A percentile compares a stretch with the other conserved stretches of the same genome.
phyloP scores from a whole-genome alignment of 2,888 invertebrate species.

The Dinocampus coccinellae region DNA sequence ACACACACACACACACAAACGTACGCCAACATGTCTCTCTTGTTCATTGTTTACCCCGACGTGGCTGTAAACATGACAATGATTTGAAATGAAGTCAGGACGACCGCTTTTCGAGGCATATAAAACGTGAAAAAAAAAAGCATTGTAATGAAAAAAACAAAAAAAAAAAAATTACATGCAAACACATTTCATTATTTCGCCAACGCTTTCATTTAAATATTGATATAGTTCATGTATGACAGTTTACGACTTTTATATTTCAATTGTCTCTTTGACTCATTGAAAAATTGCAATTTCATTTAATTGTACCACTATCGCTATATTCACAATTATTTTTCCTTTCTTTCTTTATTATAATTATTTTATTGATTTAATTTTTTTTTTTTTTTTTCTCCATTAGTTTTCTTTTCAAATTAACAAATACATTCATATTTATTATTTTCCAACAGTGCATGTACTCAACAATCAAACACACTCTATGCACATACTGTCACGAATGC shows the following conservation, averaged over 20 bases:
- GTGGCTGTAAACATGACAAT: slow-evolving; percentile 48
- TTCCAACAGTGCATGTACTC: not conserved
- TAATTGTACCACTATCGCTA: not conserved
- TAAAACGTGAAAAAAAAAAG: not conserved
- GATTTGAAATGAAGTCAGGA: slow-evolving; percentile 46
- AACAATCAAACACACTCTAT: not conserved
- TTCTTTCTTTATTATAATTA: too few species aligned
- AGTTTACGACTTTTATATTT: not conserved
- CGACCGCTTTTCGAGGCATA: slow-evolving; percentile 29
- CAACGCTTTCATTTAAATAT: not conserved
- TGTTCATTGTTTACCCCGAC: slow-evolving; percentile 47
- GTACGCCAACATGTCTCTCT: not conserved
- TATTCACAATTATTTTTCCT: not conserved
- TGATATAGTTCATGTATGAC: not conserved
- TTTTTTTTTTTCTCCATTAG: too few species aligned
- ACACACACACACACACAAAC: not conserved
- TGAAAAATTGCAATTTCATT: not conserved
- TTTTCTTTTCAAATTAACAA: not conserved
- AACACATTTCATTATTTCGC: not conserved
- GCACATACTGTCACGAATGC: not conserved
- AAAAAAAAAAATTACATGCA: not conserved
- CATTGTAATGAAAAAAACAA: too few species aligned
- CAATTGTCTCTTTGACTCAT: not conserved
- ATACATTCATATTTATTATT: not conserved
- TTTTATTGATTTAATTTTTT: too few species aligned